Base-by-base conservation (phyloP, 1,140 invertebrate genomes). In the Brachystomella parvula region DNA sequence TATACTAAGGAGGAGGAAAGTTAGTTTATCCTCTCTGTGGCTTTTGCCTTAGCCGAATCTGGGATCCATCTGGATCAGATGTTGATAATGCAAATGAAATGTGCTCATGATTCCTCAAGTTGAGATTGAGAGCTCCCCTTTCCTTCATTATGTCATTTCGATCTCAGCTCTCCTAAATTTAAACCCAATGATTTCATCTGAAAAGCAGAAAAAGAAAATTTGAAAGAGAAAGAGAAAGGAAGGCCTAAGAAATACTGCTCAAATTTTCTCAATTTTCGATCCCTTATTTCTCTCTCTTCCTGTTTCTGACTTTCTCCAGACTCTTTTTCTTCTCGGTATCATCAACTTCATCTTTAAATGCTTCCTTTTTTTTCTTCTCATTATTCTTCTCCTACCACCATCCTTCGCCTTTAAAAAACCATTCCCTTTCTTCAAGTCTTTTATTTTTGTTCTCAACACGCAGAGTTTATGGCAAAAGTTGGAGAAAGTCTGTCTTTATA, bases 311-410 rank as follows among this genome's bases (percentile, higher is more conserved):
- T 33, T 62, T 47, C 33, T 26, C 15, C 58, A 63, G 24, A 33
- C 24, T 49, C 61, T 69, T 58, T 69, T 69, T 69, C 67, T 69
- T 65, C 31, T 28, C 24, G 21, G 24, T 53, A 53, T 53, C 60
- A 65, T 65, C 63, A 61, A 32, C 39, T 65, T 69, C 33, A 65
- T 65, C 63, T 62, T 58, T 69, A 65, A 69, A 69, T 65, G 67
- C 58, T 62, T 59, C 39, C 63, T 62, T 49, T 49, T 47, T 21
- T 15, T 60, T 12, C 29, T 62, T 62, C 47, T 69, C 63, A 62
- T 65, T 61, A 65, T 57, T 65, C 60, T 69, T 64, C 64, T 49
- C 29, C 21, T 32, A 29, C 12, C 66, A 39, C 58, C 49, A 57
- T 39, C 39, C 57, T 35, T 49, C 66, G 17, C 61, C 61, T 57